These are phyloP conservation scores for Anthonomus grandis DNA, from an alignment of 1,140 invertebrate species.

Conservation along the genomic window DNA sequence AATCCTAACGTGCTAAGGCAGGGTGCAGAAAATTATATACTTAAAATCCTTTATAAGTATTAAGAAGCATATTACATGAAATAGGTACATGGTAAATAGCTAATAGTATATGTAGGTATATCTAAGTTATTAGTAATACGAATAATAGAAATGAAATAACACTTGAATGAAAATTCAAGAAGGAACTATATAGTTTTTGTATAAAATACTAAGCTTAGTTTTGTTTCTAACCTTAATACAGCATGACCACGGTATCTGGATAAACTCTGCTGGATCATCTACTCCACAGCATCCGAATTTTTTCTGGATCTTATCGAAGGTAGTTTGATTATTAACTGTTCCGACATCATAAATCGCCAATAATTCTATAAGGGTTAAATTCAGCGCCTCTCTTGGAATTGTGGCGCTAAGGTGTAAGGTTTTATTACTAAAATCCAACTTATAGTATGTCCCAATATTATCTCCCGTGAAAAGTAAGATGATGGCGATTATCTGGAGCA, in stretches of 20 bases:
- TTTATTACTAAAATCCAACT: constrained; percentile 9
- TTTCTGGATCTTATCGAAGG: constrained; percentile 18
- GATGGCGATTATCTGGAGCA: constrained; percentile 2
- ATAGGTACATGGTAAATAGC: too few relatives aligned
- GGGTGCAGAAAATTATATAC: too few relatives aligned
- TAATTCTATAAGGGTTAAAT: constrained; percentile 11
- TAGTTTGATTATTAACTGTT: not conserved
- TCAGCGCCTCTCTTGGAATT: constrained; percentile 7
- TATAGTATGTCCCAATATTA: constrained; percentile 8
- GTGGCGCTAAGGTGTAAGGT: constrained; percentile 3
- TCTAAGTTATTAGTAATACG: too few relatives aligned
- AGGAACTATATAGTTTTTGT: too few relatives aligned
- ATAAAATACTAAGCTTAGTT: not conserved
- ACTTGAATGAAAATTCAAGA: too few relatives aligned
- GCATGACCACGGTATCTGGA: constrained; percentile 1
- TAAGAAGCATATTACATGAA: too few relatives aligned
- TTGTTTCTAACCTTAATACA: constrained; percentile 1
- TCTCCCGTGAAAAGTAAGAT: constrained; percentile 8
- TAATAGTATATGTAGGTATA: too few relatives aligned
- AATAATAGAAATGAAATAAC: too few relatives aligned
- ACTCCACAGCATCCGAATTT: constrained; percentile 25
- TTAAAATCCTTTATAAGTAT: too few relatives aligned
- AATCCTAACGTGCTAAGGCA: too few relatives aligned
- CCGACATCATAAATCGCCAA: constrained; percentile 6
- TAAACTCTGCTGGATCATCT: constrained; percentile 11